Evolutionary conservation across 2,888 invertebrate species (phyloP).

Genomic region (Dolichopus griseipennis): DNA sequence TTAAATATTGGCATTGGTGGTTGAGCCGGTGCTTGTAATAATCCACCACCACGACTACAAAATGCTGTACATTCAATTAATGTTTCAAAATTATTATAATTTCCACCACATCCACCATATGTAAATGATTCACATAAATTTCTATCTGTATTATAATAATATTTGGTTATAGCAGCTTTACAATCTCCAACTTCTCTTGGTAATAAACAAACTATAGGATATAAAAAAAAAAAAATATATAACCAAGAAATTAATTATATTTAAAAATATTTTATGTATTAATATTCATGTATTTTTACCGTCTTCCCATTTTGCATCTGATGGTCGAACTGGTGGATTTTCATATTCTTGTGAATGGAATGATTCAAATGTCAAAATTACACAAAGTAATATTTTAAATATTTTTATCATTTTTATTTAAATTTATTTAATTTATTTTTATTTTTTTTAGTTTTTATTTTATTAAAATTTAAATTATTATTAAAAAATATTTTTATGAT

Average conservation of each 20-base stretch:
- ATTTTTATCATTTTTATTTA: background rate
- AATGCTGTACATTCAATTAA: constrained; percentile 8
- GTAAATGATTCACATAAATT: constrained; percentile 12
- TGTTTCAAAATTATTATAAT: constrained; percentile 11
- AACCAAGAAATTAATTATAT: too few species aligned
- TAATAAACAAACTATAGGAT: constrained; percentile 11
- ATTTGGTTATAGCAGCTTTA: background rate
- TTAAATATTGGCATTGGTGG: too few species aligned
- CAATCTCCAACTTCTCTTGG: constrained; percentile 10
- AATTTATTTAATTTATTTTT: too few species aligned
- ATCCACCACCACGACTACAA: background rate
- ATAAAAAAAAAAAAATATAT: constrained; percentile 8
- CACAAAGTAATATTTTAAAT: background rate
- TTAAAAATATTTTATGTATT: background rate
- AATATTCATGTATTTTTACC: background rate
- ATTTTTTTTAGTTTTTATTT: too few species aligned
- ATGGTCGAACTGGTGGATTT: background rate
- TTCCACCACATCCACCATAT: constrained; percentile 15
- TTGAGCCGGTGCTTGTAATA: too few species aligned
- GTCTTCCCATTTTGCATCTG: background rate
- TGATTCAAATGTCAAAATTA: background rate
- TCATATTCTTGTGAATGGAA: background rate
- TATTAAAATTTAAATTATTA: too few species aligned
- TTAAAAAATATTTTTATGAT: too few species aligned
- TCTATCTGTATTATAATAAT: constrained; percentile 6